Percentiles rank a stretch among this genome's conserved stretches.
Conservation (phyloP, 2,797 vertebrate genomes). For the Sternarchorhynchus goeldii region DNA sequence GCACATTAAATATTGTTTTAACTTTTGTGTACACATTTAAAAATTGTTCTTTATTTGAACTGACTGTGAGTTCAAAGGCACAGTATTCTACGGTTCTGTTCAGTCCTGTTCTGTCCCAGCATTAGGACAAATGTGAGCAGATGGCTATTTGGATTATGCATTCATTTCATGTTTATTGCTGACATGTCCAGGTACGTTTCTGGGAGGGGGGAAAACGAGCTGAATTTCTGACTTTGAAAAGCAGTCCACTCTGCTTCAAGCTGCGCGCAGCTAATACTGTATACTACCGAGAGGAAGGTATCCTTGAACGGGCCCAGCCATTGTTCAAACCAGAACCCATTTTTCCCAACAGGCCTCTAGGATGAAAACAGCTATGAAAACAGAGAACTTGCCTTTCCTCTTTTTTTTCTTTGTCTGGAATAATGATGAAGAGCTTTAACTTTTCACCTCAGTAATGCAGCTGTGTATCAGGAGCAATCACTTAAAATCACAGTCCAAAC, state of each 20-base stretch:
- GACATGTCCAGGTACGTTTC: background rate
- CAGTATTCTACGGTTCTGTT: too few species aligned
- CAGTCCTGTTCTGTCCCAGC: background rate
- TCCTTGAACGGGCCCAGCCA: constrained; percentile 7
- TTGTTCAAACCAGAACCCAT: constrained; percentile 10
- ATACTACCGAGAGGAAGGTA: background rate
- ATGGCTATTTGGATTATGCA: too few species aligned
- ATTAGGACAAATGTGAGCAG: background rate
- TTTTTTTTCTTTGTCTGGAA: background rate
- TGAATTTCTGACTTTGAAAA: background rate
- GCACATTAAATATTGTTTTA: too few species aligned
- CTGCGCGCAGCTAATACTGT: background rate
- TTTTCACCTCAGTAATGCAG: background rate
- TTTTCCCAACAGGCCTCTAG: background rate
- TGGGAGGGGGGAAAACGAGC: background rate
- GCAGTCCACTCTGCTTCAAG: background rate
- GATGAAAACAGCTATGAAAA: constrained; percentile 4
- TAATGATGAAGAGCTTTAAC: background rate
- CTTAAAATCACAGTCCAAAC: background rate
- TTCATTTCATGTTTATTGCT: background rate
- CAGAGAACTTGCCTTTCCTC: background rate
- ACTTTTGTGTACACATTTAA: too few species aligned
- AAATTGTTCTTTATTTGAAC: too few species aligned
- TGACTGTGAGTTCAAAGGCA: too few species aligned
- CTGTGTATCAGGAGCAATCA: background rate